Evolutionary conservation across 2,113 vertebrate genomes (phyloP).

Genomic region (Octodon degus): DNA sequence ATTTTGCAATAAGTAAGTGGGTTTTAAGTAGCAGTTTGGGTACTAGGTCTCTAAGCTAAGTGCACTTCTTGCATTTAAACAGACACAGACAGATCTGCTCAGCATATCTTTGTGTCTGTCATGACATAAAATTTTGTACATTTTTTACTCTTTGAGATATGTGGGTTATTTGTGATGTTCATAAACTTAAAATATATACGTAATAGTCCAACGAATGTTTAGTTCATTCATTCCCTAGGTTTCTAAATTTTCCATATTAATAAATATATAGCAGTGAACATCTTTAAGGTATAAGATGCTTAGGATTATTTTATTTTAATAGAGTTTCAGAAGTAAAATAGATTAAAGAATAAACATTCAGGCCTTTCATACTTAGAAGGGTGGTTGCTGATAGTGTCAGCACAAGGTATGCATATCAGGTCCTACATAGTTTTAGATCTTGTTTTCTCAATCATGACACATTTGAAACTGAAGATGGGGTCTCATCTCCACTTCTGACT

Average conservation of each 20-base stretch:
- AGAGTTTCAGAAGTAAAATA: constrained; percentile 39
- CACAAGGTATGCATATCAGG: neutral
- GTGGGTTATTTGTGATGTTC: neutral
- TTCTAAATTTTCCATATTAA: constrained; percentile 24
- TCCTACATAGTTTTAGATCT: neutral
- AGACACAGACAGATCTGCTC: neutral
- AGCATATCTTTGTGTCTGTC: neutral
- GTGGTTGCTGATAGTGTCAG: neutral
- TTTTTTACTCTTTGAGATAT: neutral
- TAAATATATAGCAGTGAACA: constrained; percentile 12
- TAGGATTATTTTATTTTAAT: constrained; percentile 51
- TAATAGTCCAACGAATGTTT: neutral
- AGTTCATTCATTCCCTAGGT: neutral
- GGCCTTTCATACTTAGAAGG: neutral
- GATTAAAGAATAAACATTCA: neutral
- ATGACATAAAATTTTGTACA: neutral
- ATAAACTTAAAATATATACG: neutral
- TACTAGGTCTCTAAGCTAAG: neutral
- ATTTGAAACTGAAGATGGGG: neutral
- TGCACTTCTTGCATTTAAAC: neutral
- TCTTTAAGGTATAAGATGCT: constrained; percentile 28
- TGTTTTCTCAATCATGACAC: neutral
- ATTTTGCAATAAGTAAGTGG: neutral
- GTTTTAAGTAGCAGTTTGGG: neutral
- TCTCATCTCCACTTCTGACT: neutral